A percentile compares a stretch with the other conserved stretches of the same genome.
phyloP scores from a whole-genome alignment of 2,113 vertebrate species.

The Porphyrio hochstetteri region DNA sequence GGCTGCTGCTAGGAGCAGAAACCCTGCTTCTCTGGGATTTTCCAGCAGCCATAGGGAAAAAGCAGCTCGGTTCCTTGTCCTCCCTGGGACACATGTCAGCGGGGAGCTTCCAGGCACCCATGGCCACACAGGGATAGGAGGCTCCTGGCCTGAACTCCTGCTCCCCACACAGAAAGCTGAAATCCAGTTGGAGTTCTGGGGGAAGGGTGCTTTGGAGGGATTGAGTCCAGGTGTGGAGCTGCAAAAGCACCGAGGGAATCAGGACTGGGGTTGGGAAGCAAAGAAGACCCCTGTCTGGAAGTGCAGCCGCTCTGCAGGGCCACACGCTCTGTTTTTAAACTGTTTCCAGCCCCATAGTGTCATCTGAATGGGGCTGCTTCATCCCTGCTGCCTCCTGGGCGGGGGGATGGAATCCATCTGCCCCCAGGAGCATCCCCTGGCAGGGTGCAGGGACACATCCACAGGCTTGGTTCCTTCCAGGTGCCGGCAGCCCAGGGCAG shows the following conservation, averaged over 20 bases:
- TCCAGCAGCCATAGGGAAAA: background rate
- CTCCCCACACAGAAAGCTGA: background rate
- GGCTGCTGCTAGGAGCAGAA: background rate
- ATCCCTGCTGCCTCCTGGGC: background rate
- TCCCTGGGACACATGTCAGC: rapidly evolving
- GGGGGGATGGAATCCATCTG: background rate
- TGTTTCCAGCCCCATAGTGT: background rate
- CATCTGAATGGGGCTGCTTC: background rate
- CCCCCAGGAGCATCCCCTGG: background rate
- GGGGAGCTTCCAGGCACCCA: background rate
- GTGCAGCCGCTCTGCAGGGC: background rate
- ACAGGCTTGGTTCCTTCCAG: background rate
- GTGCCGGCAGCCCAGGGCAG: rapidly evolving
- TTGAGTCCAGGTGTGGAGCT: background rate
- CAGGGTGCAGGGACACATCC: background rate
- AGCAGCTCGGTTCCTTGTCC: background rate
- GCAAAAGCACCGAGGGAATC: background rate
- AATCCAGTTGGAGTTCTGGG: background rate
- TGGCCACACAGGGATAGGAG: rapidly evolving
- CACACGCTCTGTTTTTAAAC: background rate
- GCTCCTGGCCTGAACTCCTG: background rate
- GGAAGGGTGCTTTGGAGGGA: background rate
- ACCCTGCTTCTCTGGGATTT: background rate
- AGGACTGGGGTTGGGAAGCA: background rate
- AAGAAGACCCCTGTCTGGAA: background rate